A percentile compares a stretch with the other conserved stretches of the same genome.
These are phyloP conservation scores for Schizothorax lantsangensis DNA, from an alignment of 2,797 vertebrate genomes.

Conservation along the genomic window DNA sequence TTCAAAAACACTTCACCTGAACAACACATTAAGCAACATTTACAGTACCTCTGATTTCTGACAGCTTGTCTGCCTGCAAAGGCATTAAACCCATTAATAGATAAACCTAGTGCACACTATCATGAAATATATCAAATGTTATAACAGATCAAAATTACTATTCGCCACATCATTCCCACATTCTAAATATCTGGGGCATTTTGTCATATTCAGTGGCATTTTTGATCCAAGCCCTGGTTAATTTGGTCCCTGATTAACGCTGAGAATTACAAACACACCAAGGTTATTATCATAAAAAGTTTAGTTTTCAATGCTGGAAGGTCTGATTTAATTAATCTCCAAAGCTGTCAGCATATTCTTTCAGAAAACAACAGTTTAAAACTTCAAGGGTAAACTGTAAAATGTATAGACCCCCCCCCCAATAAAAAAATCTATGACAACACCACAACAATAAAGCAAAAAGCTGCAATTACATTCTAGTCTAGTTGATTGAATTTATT, in stretches of 20 bases:
- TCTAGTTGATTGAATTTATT: neutral
- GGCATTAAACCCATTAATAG: neutral
- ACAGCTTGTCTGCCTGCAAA: neutral
- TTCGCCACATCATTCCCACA: neutral
- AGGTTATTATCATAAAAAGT: constrained; percentile 25
- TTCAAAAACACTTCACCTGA: neutral
- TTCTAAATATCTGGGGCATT: neutral
- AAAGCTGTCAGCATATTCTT: constrained; percentile 1
- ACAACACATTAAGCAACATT: neutral
- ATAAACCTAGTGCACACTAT: neutral
- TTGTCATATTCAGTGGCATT: neutral
- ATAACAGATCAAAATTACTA: neutral
- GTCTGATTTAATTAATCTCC: constrained; percentile 24
- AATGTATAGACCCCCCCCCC: neutral
- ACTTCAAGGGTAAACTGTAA: neutral
- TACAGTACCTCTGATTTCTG: neutral
- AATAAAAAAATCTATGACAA: neutral
- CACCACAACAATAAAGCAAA: neutral
- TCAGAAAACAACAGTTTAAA: neutral
- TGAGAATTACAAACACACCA: constrained; percentile 25
- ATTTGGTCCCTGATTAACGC: neutral
- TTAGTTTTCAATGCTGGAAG: neutral
- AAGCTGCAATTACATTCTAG: neutral
- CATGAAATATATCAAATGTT: neutral
- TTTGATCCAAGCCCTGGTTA: neutral